A percentile compares a stretch with the other conserved stretches of the same genome.
Conservation (phyloP, 1,140 invertebrate genomes). For the Linepithema humile region DNA sequence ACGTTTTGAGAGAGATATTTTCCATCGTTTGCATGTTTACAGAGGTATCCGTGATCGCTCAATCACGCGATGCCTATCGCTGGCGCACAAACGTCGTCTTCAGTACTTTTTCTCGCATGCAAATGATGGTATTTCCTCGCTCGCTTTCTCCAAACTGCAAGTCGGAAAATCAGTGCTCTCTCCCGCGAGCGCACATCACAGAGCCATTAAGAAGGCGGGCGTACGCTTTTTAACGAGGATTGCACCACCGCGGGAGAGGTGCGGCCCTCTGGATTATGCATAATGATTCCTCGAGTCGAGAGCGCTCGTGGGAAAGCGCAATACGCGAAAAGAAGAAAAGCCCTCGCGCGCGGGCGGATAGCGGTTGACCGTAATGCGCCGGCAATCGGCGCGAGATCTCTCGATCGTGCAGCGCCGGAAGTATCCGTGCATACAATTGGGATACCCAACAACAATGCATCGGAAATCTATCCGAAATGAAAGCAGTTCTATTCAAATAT, state of each 20-base stretch:
- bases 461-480: no score
- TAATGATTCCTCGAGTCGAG: constrained; percentile 11
- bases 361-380: constrained; percentile 36
- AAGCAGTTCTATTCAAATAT: not conserved
- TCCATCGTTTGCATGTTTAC: no score
- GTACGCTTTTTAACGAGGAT: constrained; percentile 34
- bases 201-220: constrained; percentile 29
- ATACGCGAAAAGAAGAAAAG: constrained; percentile 39
- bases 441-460: not conserved
- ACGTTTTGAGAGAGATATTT: no score
- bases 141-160: constrained; percentile 1
- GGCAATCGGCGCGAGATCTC: constrained; percentile 26
- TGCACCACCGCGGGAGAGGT: constrained; percentile 24
- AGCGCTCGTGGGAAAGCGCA: constrained; percentile 32
- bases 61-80: not conserved
- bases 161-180: constrained; percentile 18
- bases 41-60: not conserved
- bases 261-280: constrained; percentile 46
- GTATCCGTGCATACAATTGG: not conserved
- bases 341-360: constrained; percentile 16
- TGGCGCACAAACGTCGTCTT: not conserved
- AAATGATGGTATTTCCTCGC: not conserved
- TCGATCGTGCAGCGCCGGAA: constrained; percentile 3
- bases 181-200: not conserved
- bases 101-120: not conserved